These are phyloP conservation scores for Argyra leucocephala DNA, from an alignment of 2,888 invertebrate genomes.

Conservation along the genomic window DNA sequence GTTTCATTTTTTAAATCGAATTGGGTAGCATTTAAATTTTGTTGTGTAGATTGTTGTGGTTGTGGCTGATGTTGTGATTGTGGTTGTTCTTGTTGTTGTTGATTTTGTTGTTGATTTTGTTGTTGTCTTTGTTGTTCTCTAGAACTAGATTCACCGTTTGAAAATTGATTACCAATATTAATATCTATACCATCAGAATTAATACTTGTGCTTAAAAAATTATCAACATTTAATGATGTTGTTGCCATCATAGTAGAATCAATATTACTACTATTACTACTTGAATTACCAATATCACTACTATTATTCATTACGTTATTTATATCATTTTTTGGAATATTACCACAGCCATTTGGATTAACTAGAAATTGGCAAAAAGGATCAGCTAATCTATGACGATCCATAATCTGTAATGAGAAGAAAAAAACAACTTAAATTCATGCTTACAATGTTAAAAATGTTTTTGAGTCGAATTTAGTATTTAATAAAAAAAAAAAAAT, in stretches of 20 bases:
- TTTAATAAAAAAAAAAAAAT: no score
- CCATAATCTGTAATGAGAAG: constrained; percentile 46
- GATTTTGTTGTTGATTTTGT: background rate
- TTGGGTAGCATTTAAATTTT: constrained; percentile 32
- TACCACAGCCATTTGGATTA: constrained; percentile 57
- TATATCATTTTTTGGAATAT: constrained; percentile 47
- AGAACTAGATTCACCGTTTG: no score
- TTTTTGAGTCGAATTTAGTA: no score
- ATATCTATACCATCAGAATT: no score
- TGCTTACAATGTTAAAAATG: no score
- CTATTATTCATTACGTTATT: background rate
- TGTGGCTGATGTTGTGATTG: background rate
- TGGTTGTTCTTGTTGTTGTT: background rate
- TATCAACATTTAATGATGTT: no score
- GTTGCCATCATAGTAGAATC: background rate
- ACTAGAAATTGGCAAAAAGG: constrained; percentile 64
- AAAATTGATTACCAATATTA: no score
- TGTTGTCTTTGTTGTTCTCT: background rate
- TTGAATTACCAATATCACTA: constrained; percentile 19
- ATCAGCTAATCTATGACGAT: constrained; percentile 54
- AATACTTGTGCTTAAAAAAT: no score
- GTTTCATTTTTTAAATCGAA: constrained; percentile 56
- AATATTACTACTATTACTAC: background rate
- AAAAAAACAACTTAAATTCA: no score
- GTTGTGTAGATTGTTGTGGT: constrained; percentile 10